phyloP scores from a whole-genome alignment of 2,797 vertebrate genomes.

The Hafferia zeledoni region DNA sequence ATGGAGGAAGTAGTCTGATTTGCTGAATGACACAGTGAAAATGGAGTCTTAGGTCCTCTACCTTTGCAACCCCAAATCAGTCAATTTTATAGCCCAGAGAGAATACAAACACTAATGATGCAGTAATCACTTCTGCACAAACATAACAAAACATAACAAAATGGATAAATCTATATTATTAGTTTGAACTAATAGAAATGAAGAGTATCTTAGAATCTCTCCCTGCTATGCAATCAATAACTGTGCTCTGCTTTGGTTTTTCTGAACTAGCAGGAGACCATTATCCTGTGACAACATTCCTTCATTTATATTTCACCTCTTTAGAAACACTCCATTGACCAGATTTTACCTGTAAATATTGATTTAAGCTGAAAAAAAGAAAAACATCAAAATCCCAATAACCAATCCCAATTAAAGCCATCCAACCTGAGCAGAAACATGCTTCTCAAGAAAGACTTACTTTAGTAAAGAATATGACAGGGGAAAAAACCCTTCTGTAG shows the following conservation, averaged over 20 bases:
- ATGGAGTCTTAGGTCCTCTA: background rate
- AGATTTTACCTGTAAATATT: constrained; percentile 6
- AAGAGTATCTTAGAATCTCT: background rate
- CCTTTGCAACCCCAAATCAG: background rate
- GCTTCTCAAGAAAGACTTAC: background rate
- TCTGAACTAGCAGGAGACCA: background rate
- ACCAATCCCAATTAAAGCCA: background rate
- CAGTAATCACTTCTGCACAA: background rate
- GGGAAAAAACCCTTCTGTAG: background rate
- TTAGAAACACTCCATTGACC: background rate
- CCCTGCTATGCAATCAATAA: background rate
- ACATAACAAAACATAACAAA: background rate
- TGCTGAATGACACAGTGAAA: background rate
- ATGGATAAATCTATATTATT: background rate
- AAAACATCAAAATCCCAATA: background rate
- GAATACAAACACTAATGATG: background rate
- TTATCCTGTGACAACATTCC: background rate
- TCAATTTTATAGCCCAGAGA: background rate
- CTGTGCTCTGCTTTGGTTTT: background rate
- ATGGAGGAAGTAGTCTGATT: background rate
- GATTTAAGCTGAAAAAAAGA: background rate
- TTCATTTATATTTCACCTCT: background rate
- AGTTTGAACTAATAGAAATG: constrained; percentile 1
- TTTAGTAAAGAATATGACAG: background rate
- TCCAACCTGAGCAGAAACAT: background rate